Conservation (phyloP, 1,140 invertebrate species). For the Drosophila arizonae region DNA sequence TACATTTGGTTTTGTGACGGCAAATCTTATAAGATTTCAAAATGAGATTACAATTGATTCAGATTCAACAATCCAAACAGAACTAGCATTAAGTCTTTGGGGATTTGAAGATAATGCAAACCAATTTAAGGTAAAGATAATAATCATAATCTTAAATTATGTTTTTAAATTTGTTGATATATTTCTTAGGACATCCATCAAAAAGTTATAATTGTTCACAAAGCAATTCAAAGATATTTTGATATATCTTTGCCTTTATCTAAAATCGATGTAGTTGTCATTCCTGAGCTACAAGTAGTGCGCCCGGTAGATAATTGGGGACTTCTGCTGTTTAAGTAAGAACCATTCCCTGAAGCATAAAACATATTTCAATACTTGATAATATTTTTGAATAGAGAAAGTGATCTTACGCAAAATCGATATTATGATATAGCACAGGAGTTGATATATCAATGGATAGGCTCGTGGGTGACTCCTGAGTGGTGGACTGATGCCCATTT, state of each 20-base stretch:
- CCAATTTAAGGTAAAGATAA: conserved; percentile 57
- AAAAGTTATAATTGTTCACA: conserved; percentile 25
- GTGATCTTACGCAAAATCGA: conserved; percentile 85
- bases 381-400: conserved; percentile 85
- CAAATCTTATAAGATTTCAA: conserved; percentile 86
- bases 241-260: conserved; percentile 87
- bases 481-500: conserved; percentile 88
- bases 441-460: conserved; percentile 90
- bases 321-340: conserved; percentile 89
- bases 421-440: conserved; percentile 87
- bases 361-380: background rate
- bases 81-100: conserved; percentile 52
- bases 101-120: conserved; percentile 69
- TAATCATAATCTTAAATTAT: no score
- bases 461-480: conserved; percentile 87
- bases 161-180: background rate
- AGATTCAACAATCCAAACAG: conserved; percentile 14
- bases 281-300: conserved; percentile 90
- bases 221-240: conserved; percentile 85
- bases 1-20: conserved; percentile 91
- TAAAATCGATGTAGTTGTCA: conserved; percentile 91
- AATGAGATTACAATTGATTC: conserved; percentile 3
- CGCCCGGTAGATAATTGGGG: conserved; percentile 90
- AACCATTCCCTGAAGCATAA: background rate
- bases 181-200: conserved; percentile 21